Evolutionary conservation across 2,113 vertebrate species (phyloP).

Genomic region (Oostethus manadensis): DNA sequence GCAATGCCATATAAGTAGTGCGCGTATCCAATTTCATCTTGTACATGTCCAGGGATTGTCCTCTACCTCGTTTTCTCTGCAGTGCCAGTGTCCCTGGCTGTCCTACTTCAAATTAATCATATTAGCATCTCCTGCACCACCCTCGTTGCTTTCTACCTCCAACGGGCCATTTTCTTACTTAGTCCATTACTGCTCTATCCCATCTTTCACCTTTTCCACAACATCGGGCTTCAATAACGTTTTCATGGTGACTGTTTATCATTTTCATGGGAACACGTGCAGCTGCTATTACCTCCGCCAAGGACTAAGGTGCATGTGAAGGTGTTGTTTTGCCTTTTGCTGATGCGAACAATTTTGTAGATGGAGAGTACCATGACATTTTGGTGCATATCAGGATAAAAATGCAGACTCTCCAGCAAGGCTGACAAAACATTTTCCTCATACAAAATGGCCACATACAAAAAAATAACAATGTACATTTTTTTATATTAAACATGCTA

Average conservation of each 20-base stretch:
- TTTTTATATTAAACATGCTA: too few species aligned
- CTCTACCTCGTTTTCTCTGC: constrained; percentile 58
- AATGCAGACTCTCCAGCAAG: too few species aligned
- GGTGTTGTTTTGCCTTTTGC: too few species aligned
- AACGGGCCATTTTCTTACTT: constrained; percentile 66
- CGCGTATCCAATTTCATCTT: constrained; percentile 42
- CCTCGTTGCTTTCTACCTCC: constrained; percentile 55
- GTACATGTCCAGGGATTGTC: constrained; percentile 50
- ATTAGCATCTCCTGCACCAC: constrained; percentile 52
- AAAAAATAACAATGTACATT: too few species aligned
- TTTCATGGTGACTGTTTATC: background rate
- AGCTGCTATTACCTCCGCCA: background rate
- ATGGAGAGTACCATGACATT: background rate
- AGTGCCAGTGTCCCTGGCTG: constrained; percentile 58
- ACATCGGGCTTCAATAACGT: background rate
- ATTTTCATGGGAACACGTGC: background rate
- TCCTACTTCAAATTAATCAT: constrained; percentile 73
- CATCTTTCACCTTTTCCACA: constrained; percentile 22
- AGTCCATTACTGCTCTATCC: constrained; percentile 34
- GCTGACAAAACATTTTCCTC: too few species aligned
- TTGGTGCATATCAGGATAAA: too few species aligned
- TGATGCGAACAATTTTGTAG: background rate
- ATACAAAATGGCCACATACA: too few species aligned
- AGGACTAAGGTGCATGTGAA: background rate
- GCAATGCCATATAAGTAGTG: constrained; percentile 37